phyloP scores from a whole-genome alignment of 2,113 vertebrate genomes.

The Brachyhypopomus gauderio region DNA sequence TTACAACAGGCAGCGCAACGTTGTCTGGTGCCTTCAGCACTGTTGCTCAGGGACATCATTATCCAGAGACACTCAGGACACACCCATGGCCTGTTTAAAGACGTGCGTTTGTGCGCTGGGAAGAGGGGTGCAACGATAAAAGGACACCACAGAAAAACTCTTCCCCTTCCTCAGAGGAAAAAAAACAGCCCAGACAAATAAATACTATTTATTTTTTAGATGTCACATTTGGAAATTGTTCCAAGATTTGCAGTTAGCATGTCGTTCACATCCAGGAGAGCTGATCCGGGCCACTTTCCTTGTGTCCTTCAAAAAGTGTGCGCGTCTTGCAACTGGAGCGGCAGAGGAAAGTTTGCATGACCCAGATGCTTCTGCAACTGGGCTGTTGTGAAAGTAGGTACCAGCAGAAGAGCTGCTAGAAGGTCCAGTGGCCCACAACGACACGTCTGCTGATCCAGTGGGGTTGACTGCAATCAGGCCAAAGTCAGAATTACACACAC shows the following conservation, averaged over 20 bases:
- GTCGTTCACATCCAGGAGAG: too few species aligned
- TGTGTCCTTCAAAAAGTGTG: slow-evolving; percentile 22
- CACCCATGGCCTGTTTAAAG: slow-evolving; percentile 8
- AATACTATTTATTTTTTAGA: not conserved
- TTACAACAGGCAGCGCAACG: not conserved
- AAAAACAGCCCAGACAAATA: not conserved
- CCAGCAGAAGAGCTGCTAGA: slow-evolving; percentile 3
- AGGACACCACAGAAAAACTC: not conserved
- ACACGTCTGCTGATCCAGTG: slow-evolving; percentile 18
- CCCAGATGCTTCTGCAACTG: slow-evolving; percentile 37
- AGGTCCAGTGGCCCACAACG: slow-evolving; percentile 33
- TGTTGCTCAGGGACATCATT: not conserved
- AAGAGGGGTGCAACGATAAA: not conserved
- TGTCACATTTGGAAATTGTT: not conserved
- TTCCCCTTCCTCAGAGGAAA: not conserved
- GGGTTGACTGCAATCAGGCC: slow-evolving; percentile 46
- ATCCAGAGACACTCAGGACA: slow-evolving; percentile 25
- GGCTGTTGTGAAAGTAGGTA: slow-evolving; percentile 47
- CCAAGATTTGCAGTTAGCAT: too few species aligned
- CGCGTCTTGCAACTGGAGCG: slow-evolving; percentile 22
- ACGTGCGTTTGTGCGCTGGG: not conserved
- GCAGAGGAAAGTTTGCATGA: slow-evolving; percentile 38
- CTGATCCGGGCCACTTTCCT: too few species aligned
- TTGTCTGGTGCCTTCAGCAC: not conserved
- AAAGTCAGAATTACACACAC: slow-evolving; percentile 18